phyloP scores from a whole-genome alignment of 2,113 vertebrate species.

The Pan paniscus region DNA sequence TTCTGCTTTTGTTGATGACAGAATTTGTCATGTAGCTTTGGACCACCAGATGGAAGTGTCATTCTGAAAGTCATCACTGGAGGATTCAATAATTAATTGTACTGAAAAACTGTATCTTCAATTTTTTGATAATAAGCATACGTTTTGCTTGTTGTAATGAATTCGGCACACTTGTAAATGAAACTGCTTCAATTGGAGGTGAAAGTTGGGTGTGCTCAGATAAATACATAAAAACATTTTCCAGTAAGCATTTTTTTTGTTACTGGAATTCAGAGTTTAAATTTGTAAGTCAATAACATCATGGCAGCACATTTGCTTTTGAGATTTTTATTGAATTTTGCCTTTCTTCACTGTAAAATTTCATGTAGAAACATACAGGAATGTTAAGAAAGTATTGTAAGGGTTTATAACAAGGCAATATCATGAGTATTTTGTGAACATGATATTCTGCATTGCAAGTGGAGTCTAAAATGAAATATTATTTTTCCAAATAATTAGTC shows the following conservation, averaged over 20 bases:
- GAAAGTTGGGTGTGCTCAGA: conserved; percentile 61
- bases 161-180: conserved; percentile 69
- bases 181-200: conserved; percentile 57
- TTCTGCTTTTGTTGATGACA: conserved; percentile 13
- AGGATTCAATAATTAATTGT: conserved; percentile 61
- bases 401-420: conserved; percentile 1
- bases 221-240: conserved; percentile 72
- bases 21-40: conserved; percentile 61
- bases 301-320: not conserved
- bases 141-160: conserved; percentile 78
- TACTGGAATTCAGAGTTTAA: conserved; percentile 70
- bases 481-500: not conserved
- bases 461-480: not conserved
- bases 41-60: conserved; percentile 65
- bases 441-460: not conserved
- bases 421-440: not conserved
- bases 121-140: conserved; percentile 64
- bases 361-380: not conserved
- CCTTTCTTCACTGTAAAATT: conserved; percentile 21
- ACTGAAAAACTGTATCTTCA: conserved; percentile 44
- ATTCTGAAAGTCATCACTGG: conserved; percentile 66
- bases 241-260: conserved; percentile 60
- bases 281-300: conserved; percentile 54
- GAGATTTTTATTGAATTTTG: conserved; percentile 14
- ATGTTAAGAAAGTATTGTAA: not conserved